Evolutionary conservation across 2,888 invertebrate genomes (phyloP), one percentile per base, ranked within the genome.

Genomic region (Lobophora halterata): DNA sequence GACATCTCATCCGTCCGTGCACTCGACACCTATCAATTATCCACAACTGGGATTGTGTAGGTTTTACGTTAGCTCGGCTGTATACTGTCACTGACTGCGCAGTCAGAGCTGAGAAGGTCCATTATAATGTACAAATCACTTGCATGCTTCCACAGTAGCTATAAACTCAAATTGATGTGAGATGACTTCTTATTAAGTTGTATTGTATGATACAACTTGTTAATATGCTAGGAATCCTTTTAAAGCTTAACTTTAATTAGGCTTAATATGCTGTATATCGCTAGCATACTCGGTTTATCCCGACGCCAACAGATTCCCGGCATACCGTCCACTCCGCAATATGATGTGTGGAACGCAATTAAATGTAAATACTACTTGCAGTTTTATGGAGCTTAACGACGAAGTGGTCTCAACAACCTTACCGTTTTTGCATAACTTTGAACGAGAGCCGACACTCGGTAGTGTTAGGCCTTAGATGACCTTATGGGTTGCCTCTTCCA

Each of bases 11-110:
- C 76, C 66, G 65, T 71, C 61, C 54, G 46, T 43, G 41, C 48
- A 47, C 45, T 51, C 61, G 56, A 64, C 65, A 71, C 66, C 72
- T 73, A 72, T 73, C 71, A 78, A 77, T 79, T 79, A 75, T 66
- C 63, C 58, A 59, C 61, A 57, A 56, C 54, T 69, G 52, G 46
- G 57, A 60, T 63, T 58, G 57, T 61, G 61, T 58, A 61, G 51
- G 57, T 65, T 60, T 65, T 60, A 33, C 32, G 35, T 41, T 36
- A 64, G 64, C 58, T 61, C 49, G 52, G 51, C 46, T 10, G 11
- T 26, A n/a, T n/a, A n/a, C n/a, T n/a, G n/a, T n/a, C n/a, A n/a
- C n/a, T n/a, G n/a, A n/a, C n/a, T n/a, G n/a, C n/a, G n/a, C n/a
- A n/a, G n/a, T n/a, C n/a, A n/a, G n/a, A n/a, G n/a, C n/a, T n/a